phyloP scores from a whole-genome alignment of 2,888 invertebrate species.

The Tipula confusa region DNA sequence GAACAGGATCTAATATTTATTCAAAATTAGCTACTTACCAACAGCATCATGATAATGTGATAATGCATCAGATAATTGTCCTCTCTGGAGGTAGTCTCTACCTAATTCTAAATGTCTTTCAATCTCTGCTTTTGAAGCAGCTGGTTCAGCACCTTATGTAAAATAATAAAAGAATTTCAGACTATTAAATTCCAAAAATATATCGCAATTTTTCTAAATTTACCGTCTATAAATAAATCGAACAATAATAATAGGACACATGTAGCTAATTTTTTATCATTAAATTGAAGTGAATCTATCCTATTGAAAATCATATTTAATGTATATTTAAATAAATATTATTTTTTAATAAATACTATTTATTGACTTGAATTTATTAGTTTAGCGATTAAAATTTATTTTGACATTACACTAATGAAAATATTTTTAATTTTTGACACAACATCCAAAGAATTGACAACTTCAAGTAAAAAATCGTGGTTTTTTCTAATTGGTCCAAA shows the following conservation, averaged over 20 bases:
- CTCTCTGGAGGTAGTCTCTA: conserved; percentile 82
- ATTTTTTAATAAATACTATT: conserved; percentile 13
- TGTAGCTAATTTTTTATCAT: conserved; percentile 61
- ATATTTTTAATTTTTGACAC: neutral
- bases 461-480: conserved; percentile 43
- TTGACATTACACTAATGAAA: conserved; percentile 27
- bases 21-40: conserved; percentile 56
- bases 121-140: conserved; percentile 69
- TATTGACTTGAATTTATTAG: neutral
- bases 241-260: conserved; percentile 63
- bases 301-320: conserved; percentile 40
- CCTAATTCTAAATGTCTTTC: conserved; percentile 93
- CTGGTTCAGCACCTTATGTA: conserved; percentile 59
- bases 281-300: conserved; percentile 55
- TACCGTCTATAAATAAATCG: conserved; percentile 67
- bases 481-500: conserved; percentile 57
- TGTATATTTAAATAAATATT: neutral
- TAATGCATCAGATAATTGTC: conserved; percentile 92
- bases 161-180: neutral
- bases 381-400: neutral
- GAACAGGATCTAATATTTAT: neutral
- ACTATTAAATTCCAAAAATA: neutral
- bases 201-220: conserved; percentile 39
- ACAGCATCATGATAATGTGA: conserved; percentile 98
- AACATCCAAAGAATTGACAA: conserved; percentile 26